Conservation (phyloP, 1,140 invertebrate genomes). For the Daktulosphaira vitifoliae region DNA sequence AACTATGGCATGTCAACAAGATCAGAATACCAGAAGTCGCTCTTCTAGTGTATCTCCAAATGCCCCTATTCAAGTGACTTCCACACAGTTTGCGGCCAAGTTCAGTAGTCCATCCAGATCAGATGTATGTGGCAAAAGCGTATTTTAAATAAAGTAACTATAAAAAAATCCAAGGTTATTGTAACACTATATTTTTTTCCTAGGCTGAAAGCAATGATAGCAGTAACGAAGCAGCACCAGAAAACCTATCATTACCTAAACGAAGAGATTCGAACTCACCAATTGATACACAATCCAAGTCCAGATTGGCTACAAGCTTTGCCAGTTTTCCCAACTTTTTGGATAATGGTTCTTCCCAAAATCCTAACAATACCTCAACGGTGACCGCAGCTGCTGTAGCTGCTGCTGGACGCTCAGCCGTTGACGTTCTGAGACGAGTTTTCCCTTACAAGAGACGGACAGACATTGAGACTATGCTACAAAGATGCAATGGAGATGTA, state of each 20-base stretch:
- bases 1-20: not conserved
- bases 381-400: constrained; percentile 28
- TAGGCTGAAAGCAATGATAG: constrained; percentile 40
- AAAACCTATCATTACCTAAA: constrained; percentile 43
- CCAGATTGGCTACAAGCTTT: constrained; percentile 10
- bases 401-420: constrained; percentile 36
- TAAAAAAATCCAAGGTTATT: too few relatives aligned
- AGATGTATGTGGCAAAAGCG: not conserved
- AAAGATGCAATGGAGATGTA: constrained; percentile 68
- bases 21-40: constrained; percentile 13
- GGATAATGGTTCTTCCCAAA: not conserved
- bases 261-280: constrained; percentile 34
- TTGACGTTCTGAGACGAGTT: constrained; percentile 67
- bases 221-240: constrained; percentile 39
- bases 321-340: constrained; percentile 6
- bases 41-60: constrained; percentile 22
- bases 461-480: constrained; percentile 72
- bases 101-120: constrained; percentile 13
- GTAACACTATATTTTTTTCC: not conserved
- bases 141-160: too few relatives aligned
- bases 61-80: constrained; percentile 21
- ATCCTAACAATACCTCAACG: constrained; percentile 20
- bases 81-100: constrained; percentile 24
- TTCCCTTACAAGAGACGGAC: constrained; percentile 74
- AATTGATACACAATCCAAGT: constrained; percentile 4